These are phyloP conservation scores for Tinamus major DNA, from an alignment of 2,797 vertebrate species.

Conservation along the genomic window DNA sequence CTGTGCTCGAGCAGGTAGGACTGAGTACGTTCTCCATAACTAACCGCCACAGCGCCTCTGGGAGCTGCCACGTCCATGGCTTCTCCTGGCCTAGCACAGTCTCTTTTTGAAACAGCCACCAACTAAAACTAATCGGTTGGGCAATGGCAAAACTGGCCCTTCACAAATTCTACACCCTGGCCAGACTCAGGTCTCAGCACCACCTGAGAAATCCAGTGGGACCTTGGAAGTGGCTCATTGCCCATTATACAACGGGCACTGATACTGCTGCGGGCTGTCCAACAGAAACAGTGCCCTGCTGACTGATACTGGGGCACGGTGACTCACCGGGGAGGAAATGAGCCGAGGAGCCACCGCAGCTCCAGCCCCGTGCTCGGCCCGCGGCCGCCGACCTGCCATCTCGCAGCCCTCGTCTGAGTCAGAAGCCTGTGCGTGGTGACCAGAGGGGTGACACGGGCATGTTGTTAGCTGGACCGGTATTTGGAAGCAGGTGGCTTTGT, in stretches of 20 bases:
- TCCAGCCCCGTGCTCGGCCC: background rate
- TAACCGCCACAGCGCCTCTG: background rate
- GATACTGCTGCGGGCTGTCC: background rate
- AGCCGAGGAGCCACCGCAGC: background rate
- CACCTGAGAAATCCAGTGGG: background rate
- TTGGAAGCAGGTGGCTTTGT: background rate
- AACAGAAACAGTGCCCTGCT: background rate
- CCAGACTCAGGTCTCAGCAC: background rate
- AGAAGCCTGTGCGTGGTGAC: background rate
- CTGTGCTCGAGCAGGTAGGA: background rate
- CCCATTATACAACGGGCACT: background rate
- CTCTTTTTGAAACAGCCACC: background rate
- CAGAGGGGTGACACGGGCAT: fast-evolving
- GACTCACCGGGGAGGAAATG: constrained; percentile 17
- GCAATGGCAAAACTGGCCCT: constrained; percentile 5
- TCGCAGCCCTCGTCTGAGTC: background rate
- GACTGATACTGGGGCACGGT: constrained; percentile 23
- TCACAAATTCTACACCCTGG: background rate
- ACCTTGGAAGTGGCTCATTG: constrained; percentile 24
- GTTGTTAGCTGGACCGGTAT: fast-evolving
- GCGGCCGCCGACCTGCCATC: background rate
- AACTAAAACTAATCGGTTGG: background rate
- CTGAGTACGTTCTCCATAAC: background rate
- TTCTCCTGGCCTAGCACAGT: background rate
- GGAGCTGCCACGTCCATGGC: background rate